Evolutionary conservation across 2,888 invertebrate species (phyloP).

Genomic region (Drosophila picticornis): DNA sequence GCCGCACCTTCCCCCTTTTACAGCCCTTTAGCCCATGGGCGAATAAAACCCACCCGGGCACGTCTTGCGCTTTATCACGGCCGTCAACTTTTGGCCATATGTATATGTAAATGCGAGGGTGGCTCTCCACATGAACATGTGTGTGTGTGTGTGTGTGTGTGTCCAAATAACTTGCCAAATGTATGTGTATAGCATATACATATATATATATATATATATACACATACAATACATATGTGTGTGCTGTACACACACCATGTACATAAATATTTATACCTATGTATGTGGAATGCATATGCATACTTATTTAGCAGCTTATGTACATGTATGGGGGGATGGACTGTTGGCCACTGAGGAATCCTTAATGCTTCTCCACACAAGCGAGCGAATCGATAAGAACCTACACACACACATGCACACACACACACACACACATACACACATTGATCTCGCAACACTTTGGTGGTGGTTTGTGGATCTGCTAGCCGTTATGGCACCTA

Average conservation of each 20-base stretch:
- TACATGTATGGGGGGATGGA: constrained; percentile 40
- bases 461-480: constrained; percentile 20
- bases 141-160: constrained; percentile 5
- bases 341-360: constrained; percentile 29
- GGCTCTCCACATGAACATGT: constrained; percentile 36
- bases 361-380: background rate
- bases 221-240: constrained; percentile 14
- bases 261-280: background rate
- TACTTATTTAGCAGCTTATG: constrained; percentile 25
- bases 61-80: constrained; percentile 34
- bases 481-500: constrained; percentile 33
- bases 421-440: constrained; percentile 1
- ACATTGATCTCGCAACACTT: constrained; percentile 19
- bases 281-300: constrained; percentile 18
- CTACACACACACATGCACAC: constrained; percentile 8
- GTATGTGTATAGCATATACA: constrained; percentile 5
- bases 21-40: constrained; percentile 41
- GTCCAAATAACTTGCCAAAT: constrained; percentile 15
- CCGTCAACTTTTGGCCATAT: constrained; percentile 77
- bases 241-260: constrained; percentile 7
- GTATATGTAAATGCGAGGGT: constrained; percentile 69
- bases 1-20: constrained; percentile 10
- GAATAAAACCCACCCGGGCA: constrained; percentile 62
- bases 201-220: background rate
- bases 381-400: background rate